Percentiles rank a stretch among this genome's conserved stretches.
Evolutionary conservation across 2,888 invertebrate genomes (phyloP).

Genomic region (Tigriopus californicus): DNA sequence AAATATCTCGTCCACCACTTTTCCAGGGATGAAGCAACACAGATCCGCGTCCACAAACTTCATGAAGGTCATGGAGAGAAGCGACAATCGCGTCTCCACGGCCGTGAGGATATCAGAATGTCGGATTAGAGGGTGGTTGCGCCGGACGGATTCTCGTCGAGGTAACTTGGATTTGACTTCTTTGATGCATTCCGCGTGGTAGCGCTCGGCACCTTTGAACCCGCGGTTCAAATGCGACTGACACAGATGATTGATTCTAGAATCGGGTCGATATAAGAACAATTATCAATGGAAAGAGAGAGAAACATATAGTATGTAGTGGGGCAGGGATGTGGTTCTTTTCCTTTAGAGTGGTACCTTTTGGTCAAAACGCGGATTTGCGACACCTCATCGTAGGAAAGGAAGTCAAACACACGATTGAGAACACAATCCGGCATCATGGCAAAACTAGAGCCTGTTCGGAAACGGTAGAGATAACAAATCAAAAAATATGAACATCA

Average conservation of each 20-base stretch:
- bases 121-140: slow-evolving; percentile 62
- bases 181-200: slow-evolving; percentile 52
- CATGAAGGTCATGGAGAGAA: slow-evolving; percentile 78
- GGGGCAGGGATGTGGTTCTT: too few relatives aligned
- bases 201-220: slow-evolving; percentile 55
- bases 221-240: slow-evolving; percentile 59
- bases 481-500: too few relatives aligned
- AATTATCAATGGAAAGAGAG: too few relatives aligned
- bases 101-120: slow-evolving; percentile 76
- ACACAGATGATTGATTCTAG: slow-evolving; percentile 48
- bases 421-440: background rate
- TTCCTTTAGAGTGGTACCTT: too few relatives aligned
- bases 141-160: slow-evolving; percentile 67
- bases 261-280: too few relatives aligned
- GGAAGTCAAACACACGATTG: background rate
- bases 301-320: too few relatives aligned
- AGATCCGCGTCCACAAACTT: slow-evolving; percentile 65
- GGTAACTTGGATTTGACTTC: slow-evolving; percentile 61
- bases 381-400: background rate
- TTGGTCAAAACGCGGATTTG: background rate
- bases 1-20: slow-evolving; percentile 13
- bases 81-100: slow-evolving; percentile 72
- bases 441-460: too few relatives aligned
- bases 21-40: slow-evolving; percentile 79
- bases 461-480: too few relatives aligned